phyloP scores from a whole-genome alignment of 2,113 vertebrate genomes.

The Rhinopomastus cyanomelas region DNA sequence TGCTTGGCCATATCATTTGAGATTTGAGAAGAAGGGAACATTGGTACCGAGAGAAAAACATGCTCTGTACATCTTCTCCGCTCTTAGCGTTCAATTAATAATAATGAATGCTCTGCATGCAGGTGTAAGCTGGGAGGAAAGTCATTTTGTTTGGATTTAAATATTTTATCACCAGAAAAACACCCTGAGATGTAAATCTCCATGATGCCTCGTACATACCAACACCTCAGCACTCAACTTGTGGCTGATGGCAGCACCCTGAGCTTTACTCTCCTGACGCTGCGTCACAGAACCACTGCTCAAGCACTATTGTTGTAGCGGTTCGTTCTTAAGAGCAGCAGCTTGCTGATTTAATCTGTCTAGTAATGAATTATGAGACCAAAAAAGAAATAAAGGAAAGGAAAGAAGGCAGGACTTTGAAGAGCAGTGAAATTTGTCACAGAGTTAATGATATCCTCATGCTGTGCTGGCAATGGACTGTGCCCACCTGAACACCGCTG shows the following conservation, averaged over 20 bases:
- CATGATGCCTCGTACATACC: background rate
- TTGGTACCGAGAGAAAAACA: background rate
- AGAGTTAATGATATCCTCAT: background rate
- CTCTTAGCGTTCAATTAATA: background rate
- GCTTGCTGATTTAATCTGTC: background rate
- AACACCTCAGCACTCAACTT: background rate
- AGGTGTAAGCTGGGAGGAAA: background rate
- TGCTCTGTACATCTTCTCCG: background rate
- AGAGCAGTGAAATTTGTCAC: constrained; percentile 13
- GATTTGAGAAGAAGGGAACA: background rate
- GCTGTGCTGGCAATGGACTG: constrained; percentile 14
- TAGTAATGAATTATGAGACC: background rate
- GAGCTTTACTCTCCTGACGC: accelerated
- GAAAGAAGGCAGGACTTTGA: background rate
- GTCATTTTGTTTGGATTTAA: background rate
- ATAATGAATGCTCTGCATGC: background rate
- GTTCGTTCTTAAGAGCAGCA: background rate
- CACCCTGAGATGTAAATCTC: background rate
- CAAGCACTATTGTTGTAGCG: background rate
- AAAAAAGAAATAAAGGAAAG: background rate
- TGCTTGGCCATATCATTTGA: background rate
- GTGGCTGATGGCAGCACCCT: background rate
- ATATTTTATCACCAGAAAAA: background rate
- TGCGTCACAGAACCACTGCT: background rate
- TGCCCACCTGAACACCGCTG: constrained; percentile 18